These are phyloP conservation scores for Camponotus floridanus DNA, from an alignment of 1,140 invertebrate genomes.

Conservation along the genomic window DNA sequence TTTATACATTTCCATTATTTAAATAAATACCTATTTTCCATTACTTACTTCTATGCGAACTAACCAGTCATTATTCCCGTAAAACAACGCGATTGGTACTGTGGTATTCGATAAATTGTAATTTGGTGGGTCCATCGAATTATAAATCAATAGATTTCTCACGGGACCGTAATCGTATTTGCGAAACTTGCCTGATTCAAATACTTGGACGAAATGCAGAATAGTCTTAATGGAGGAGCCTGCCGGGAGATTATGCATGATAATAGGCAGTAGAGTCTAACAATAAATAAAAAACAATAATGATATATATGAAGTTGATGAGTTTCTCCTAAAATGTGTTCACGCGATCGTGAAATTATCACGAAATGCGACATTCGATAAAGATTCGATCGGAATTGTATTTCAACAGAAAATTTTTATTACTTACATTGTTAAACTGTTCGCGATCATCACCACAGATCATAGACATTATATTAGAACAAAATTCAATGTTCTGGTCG, in stretches of 20 bases:
- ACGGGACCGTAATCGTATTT: constrained; percentile 89
- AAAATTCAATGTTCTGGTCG: constrained; percentile 84
- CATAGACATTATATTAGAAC: constrained; percentile 86
- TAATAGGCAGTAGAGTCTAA: constrained; percentile 89
- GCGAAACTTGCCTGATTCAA: constrained; percentile 88
- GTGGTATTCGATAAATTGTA: constrained; percentile 89
- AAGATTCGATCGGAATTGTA: no score
- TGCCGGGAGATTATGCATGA: constrained; percentile 92
- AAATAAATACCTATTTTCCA: no score
- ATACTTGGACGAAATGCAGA: constrained; percentile 83
- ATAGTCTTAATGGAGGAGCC: constrained; percentile 89
- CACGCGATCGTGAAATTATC: no score
- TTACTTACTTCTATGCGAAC: constrained; percentile 59
- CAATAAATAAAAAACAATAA: no score
- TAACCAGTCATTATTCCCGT: constrained; percentile 90
- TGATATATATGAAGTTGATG: background rate
- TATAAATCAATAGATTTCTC: constrained; percentile 88
- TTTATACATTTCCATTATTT: no score
- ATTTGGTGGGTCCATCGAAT: constrained; percentile 87
- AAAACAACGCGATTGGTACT: constrained; percentile 90
- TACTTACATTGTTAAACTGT: background rate
- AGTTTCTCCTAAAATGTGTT: no score
- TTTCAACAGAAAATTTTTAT: no score
- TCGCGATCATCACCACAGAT: constrained; percentile 69
- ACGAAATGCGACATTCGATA: no score